Conservation (phyloP, 2,797 vertebrate species). For the Leucoraja ocellata region DNA sequence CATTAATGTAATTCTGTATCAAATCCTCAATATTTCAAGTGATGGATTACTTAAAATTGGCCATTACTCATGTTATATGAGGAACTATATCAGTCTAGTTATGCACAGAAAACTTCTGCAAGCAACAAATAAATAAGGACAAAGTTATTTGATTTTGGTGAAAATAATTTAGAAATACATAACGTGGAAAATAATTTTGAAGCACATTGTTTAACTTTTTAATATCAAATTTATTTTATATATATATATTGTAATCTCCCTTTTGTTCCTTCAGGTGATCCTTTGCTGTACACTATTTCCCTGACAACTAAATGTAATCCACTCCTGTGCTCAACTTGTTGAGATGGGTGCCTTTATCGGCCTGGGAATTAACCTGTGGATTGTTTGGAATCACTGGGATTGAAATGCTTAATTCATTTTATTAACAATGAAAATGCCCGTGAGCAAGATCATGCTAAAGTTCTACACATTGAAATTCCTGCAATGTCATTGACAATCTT, state of each 20-base stretch:
- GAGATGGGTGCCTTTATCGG: background rate
- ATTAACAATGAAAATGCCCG: background rate
- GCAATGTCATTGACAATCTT: background rate
- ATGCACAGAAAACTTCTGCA: background rate
- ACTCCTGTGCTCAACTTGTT: background rate
- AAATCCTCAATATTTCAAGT: background rate
- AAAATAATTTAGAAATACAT: background rate
- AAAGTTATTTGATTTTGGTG: background rate
- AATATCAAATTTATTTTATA: background rate
- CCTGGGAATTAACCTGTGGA: background rate
- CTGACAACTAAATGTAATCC: background rate
- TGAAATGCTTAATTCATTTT: background rate
- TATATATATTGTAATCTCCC: background rate
- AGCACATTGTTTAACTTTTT: background rate
- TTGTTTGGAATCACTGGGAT: background rate
- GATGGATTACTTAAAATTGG: background rate
- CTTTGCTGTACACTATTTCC: too few species aligned
- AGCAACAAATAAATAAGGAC: background rate
- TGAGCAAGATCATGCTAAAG: background rate
- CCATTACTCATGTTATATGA: background rate
- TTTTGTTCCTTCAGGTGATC: background rate
- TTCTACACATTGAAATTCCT: background rate
- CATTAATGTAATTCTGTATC: background rate
- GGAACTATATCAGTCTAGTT: background rate
- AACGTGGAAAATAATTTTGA: background rate